Evolutionary conservation across 2,888 invertebrate genomes (phyloP).

Genomic region (Amphipoea oculea): DNA sequence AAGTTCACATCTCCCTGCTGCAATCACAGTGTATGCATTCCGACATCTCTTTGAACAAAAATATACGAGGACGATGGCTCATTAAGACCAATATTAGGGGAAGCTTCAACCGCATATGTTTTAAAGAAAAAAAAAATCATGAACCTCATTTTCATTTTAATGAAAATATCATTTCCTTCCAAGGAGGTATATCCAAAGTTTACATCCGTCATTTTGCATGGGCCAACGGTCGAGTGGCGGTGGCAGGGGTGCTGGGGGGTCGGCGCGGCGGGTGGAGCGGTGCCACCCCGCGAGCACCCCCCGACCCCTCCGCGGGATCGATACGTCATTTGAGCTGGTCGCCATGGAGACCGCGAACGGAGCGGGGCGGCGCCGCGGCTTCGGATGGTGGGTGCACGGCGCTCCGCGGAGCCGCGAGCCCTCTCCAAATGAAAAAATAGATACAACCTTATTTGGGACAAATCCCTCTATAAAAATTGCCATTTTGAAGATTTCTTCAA

Average conservation of each 20-base stretch:
- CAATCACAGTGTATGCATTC: conserved; percentile 26
- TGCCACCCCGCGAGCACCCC: conserved; percentile 86
- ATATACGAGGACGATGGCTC: conserved; percentile 28
- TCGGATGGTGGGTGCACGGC: conserved; percentile 86
- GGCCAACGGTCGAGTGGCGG: conserved; percentile 89
- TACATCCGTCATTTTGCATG: conserved; percentile 91
- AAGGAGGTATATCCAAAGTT: conserved; percentile 90
- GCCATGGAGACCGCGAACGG: conserved; percentile 90
- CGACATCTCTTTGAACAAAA: conserved; percentile 34
- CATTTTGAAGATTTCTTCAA: conserved; percentile 73
- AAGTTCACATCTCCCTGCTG: conserved; percentile 4
- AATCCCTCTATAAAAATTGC: conserved; percentile 83
- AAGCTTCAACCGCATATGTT: conserved; percentile 57
- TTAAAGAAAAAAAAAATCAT: conserved; percentile 76
- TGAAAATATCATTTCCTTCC: conserved; percentile 90
- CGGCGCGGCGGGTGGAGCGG: conserved; percentile 87
- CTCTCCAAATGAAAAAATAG: conserved; percentile 84
- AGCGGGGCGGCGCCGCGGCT: conserved; percentile 89
- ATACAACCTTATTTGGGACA: conserved; percentile 85
- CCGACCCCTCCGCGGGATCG: conserved; percentile 88
- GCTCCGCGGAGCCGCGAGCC: conserved; percentile 81
- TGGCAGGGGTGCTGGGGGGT: conserved; percentile 85
- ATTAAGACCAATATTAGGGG: conserved; percentile 37
- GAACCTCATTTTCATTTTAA: conserved; percentile 88
- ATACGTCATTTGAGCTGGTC: conserved; percentile 91